phyloP scores from a whole-genome alignment of 2,797 vertebrate genomes.

The Gallirallus australis region DNA sequence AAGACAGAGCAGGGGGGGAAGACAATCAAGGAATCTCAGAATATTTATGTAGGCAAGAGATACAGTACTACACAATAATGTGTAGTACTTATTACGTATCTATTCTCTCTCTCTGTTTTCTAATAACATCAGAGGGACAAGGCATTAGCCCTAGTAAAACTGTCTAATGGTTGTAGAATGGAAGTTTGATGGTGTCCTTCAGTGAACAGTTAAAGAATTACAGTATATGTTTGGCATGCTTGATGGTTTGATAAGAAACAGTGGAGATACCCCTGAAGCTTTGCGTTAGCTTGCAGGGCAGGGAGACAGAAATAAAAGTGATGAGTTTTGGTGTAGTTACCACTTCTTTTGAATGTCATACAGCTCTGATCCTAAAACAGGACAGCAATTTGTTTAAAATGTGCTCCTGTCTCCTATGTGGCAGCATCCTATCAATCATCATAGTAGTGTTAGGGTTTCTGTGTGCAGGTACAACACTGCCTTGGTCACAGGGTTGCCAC shows the following conservation, averaged over 20 bases:
- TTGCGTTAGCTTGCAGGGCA: neutral
- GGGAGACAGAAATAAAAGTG: neutral
- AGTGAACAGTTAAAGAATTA: neutral
- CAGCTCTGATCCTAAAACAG: neutral
- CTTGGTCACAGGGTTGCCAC: neutral
- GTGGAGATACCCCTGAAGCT: neutral
- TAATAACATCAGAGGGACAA: neutral
- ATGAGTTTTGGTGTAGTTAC: neutral
- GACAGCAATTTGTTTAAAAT: constrained; percentile 32
- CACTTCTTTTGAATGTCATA: neutral
- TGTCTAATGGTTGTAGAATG: neutral
- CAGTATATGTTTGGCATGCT: neutral
- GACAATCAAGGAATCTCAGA: neutral
- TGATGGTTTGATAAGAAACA: neutral
- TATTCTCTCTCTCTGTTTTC: neutral
- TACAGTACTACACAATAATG: neutral
- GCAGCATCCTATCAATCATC: constrained; percentile 4
- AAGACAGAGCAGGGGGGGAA: fast-evolving
- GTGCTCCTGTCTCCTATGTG: neutral
- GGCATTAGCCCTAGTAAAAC: neutral
- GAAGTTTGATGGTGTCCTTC: neutral
- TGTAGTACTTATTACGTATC: neutral
- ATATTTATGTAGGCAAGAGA: neutral
- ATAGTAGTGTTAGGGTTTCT: neutral
- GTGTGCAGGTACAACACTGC: neutral